Conservation (phyloP, 2,888 invertebrate genomes). For the Blastobasis lacticolella region DNA sequence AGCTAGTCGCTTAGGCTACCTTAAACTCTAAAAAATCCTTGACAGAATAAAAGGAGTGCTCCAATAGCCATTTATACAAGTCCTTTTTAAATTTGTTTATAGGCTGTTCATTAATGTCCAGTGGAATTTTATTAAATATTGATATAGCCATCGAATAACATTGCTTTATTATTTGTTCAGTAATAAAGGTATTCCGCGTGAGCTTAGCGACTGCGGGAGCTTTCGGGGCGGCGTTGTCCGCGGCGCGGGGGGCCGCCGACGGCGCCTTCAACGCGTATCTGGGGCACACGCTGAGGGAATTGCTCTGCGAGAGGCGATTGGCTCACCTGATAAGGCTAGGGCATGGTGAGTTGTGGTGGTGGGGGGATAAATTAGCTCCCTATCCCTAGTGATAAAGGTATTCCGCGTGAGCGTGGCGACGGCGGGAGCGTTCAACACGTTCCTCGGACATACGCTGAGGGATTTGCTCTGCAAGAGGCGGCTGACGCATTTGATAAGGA, state of each 20-base stretch:
- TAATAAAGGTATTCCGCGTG: slow-evolving; percentile 69
- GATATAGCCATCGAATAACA: too few species aligned
- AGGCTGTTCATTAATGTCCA: too few species aligned
- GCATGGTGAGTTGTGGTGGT: slow-evolving; percentile 69
- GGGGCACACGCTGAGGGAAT: slow-evolving; percentile 38
- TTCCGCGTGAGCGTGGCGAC: slow-evolving; percentile 61
- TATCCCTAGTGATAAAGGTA: too few species aligned
- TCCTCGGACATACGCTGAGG: slow-evolving; percentile 45
- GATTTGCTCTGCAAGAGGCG: slow-evolving; percentile 66
- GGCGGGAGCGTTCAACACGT: slow-evolving; percentile 42
- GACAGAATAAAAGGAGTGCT: too few species aligned
- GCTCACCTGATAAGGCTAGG: slow-evolving; percentile 74
- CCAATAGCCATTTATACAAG: too few species aligned
- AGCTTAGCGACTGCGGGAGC: slow-evolving; percentile 55
- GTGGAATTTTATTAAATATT: too few species aligned
- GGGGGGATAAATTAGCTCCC: too few species aligned
- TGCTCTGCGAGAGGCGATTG: slow-evolving; percentile 69
- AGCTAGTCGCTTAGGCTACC: too few species aligned
- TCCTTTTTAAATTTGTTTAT: too few species aligned
- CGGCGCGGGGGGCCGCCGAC: slow-evolving; percentile 60
- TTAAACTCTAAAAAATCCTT: too few species aligned
- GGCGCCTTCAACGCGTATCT: slow-evolving; percentile 45
- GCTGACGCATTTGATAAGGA: slow-evolving; percentile 71
- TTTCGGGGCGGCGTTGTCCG: slow-evolving; percentile 59
- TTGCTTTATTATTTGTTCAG: slow-evolving; percentile 45